Evolutionary conservation across 2,888 invertebrate species (phyloP), one percentile per base, ranked within the genome.

Genomic region (Lymantria monacha): DNA sequence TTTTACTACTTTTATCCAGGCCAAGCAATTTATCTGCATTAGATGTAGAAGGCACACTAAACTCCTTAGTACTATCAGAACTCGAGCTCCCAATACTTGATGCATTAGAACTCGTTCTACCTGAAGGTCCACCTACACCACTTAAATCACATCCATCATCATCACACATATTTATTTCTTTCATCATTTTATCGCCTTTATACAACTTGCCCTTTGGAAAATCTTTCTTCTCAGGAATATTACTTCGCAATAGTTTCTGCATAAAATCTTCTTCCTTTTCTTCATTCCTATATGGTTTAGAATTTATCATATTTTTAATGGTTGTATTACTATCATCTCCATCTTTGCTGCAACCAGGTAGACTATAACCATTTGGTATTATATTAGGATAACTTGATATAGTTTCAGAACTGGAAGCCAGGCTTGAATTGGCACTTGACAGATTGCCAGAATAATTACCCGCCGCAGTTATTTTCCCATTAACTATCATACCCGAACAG

Each of bases 181-280:
- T 38, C 38, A 64, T 73, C 54, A 74, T 72, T 56, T 76, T 64
- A 48, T 85, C 85, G 2, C 74, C 87, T 67, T 87, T 90, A 66
- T 90, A 90, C 57, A 90, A 63, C 61, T 87, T 89, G 14, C 90
- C 90, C 57, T 86, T 89, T 7, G 87, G 87, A 69, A 84, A 85
- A 51, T 84, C 82, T 60, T 86, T 87, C 54, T 86, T 85, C 52
- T 87, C 86, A 52, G 83, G 78, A 31, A 78, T 75, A 53, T 82
- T 82, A 59, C 84, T 87, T 64, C 67, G 82, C 48, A 90, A 68
- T 42, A 90, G 61, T 53, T 87, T 89, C 54, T 87, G 85, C 91
- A 90, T 90, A 52, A 90, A 89, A 63, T 90, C 89, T 31, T 81
- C 80, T 48, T 86, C 81, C 46, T 73, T 79, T 0, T 74, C 72